These are phyloP conservation scores for Enteromius treurensis DNA, from an alignment of 2,797 vertebrate genomes.

Conservation along the genomic window DNA sequence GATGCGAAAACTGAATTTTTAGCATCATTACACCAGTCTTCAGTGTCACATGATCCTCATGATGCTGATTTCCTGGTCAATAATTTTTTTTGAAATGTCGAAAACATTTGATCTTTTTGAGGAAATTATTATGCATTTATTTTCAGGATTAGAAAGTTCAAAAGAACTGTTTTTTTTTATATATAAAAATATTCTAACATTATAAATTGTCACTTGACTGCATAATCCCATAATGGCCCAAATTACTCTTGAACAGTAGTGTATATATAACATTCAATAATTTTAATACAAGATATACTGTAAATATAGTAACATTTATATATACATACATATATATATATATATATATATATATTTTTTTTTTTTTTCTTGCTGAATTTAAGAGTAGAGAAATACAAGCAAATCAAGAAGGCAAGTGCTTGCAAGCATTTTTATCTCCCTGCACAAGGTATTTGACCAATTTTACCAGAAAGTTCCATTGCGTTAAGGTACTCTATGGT, in stretches of 20 bases:
- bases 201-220: background rate
- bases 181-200: background rate
- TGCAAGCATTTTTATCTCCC: constrained; percentile 42
- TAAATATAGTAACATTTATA: background rate
- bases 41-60: background rate
- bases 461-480: constrained; percentile 35
- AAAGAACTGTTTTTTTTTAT: background rate
- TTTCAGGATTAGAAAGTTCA: background rate
- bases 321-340: background rate
- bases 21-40: background rate
- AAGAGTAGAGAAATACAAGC: constrained; percentile 36
- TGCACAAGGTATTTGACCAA: constrained; percentile 61
- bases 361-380: constrained; percentile 36
- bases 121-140: background rate
- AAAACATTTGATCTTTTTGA: background rate
- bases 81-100: background rate
- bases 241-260: background rate
- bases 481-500: constrained; percentile 37
- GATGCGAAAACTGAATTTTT: background rate
- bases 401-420: constrained; percentile 69
- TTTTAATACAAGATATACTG: background rate
- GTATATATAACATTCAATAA: background rate
- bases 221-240: background rate
- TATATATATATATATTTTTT: background rate
- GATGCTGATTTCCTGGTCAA: background rate